Evolutionary conservation across 2,113 vertebrate species (phyloP).

Genomic region (Condylura cristata): DNA sequence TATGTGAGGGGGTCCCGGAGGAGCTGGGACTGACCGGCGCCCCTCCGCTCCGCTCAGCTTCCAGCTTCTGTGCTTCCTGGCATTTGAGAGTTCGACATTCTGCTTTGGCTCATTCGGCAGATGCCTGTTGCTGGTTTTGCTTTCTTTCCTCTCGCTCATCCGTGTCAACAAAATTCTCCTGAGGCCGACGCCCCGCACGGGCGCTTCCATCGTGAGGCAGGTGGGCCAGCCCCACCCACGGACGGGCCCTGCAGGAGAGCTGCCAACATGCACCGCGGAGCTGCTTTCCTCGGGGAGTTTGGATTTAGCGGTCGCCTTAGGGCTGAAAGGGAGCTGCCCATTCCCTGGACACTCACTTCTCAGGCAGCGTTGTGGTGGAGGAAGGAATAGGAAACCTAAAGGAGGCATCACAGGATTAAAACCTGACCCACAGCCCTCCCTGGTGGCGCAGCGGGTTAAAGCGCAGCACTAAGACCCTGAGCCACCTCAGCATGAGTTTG

Average conservation of each 20-base stretch:
- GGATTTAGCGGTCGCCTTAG: not conserved
- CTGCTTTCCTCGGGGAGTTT: not conserved
- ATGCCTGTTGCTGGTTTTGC: not conserved
- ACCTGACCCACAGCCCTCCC: too few relatives aligned
- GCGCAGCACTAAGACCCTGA: too few relatives aligned
- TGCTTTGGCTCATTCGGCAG: not conserved
- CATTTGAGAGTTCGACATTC: not conserved
- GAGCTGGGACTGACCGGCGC: not conserved
- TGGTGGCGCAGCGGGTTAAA: too few relatives aligned
- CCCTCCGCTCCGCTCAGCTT: not conserved
- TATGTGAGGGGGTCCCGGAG: not conserved
- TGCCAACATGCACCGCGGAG: too few relatives aligned
- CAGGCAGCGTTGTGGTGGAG: too few relatives aligned
- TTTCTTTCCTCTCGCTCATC: not conserved
- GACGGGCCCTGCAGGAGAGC: not conserved
- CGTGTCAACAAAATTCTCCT: not conserved
- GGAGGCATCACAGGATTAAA: too few relatives aligned
- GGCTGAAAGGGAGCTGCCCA: not conserved
- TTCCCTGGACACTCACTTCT: too few relatives aligned
- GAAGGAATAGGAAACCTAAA: too few relatives aligned
- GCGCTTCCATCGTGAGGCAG: conserved; percentile 22
- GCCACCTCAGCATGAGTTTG: too few relatives aligned
- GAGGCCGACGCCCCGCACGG: not conserved
- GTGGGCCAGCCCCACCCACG: not conserved
- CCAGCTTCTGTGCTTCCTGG: not conserved